A percentile compares a stretch with the other conserved stretches of the same genome.
phyloP scores from a whole-genome alignment of 2,113 vertebrate genomes.

The Clupea harengus region DNA sequence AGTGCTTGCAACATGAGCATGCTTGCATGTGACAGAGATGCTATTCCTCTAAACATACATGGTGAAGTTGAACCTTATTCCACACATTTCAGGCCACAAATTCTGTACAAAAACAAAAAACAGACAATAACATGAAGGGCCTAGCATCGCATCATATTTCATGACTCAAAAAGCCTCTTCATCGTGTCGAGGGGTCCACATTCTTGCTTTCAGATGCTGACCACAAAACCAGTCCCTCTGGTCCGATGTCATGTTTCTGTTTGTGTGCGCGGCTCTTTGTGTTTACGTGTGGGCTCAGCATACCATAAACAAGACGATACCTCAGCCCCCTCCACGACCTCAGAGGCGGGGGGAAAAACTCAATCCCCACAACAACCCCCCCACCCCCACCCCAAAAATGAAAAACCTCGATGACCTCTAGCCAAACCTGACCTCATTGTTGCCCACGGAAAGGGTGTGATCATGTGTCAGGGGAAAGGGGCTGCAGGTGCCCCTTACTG shows the following conservation, averaged over 20 bases:
- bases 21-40: neutral
- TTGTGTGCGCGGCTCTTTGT: constrained; percentile 5
- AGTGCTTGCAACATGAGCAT: constrained; percentile 1
- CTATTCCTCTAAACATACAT: neutral
- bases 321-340: neutral
- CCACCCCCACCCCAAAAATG: neutral
- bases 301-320: neutral
- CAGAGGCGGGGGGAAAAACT: constrained; percentile 30
- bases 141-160: neutral
- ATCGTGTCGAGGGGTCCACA: neutral
- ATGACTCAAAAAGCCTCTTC: neutral
- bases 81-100: neutral
- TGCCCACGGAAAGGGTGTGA: neutral
- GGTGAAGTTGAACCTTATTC: neutral
- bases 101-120: neutral
- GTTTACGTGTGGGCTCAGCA: constrained; percentile 13
- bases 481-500: constrained; percentile 4
- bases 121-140: neutral
- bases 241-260: constrained; percentile 12
- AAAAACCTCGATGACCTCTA: constrained; percentile 23
- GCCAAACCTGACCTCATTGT: constrained; percentile 14
- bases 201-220: neutral
- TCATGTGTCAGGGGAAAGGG: neutral
- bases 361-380: constrained; percentile 43
- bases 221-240: neutral